phyloP scores from a whole-genome alignment of 1,140 invertebrate species.

The Pseudomyrmex cubaensis region DNA sequence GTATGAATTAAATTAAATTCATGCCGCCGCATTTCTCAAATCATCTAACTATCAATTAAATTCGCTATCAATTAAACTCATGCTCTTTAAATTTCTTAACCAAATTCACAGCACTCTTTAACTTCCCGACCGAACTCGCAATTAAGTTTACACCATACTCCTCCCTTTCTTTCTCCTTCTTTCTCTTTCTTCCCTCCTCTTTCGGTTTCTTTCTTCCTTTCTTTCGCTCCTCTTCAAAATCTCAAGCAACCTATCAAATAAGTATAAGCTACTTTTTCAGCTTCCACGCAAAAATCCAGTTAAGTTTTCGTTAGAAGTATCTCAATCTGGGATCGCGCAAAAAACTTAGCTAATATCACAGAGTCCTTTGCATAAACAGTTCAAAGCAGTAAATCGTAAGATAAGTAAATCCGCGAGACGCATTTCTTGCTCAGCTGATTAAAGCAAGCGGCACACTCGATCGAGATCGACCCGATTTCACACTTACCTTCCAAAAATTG shows the following conservation, averaged over 20 bases:
- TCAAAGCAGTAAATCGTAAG: neutral
- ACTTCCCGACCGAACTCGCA: slow-evolving; percentile 17
- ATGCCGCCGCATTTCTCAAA: neutral
- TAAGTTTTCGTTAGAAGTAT: neutral
- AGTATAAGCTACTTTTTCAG: slow-evolving; percentile 1
- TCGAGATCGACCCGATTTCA: slow-evolving; percentile 23
- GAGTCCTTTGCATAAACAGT: neutral
- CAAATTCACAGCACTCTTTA: slow-evolving; percentile 1
- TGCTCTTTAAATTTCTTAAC: slow-evolving; percentile 30
- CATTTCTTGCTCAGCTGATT: neutral
- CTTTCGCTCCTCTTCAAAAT: neutral
- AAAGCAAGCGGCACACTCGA: slow-evolving; percentile 10
- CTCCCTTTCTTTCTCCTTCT: too few species aligned
- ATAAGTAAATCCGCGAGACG: neutral
- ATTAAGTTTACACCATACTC: slow-evolving; percentile 5
- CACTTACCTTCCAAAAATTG: slow-evolving; percentile 7
- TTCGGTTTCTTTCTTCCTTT: too few species aligned
- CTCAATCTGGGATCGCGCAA: neutral
- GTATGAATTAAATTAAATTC: neutral
- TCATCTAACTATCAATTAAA: neutral
- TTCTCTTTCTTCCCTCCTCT: too few species aligned
- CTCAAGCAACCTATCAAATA: neutral
- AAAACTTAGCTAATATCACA: slow-evolving; percentile 2
- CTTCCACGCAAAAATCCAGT: neutral
- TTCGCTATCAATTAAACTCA: neutral